Evolutionary conservation across 1,140 invertebrate genomes (phyloP).

Genomic region (Frieseomelitta varia): DNA sequence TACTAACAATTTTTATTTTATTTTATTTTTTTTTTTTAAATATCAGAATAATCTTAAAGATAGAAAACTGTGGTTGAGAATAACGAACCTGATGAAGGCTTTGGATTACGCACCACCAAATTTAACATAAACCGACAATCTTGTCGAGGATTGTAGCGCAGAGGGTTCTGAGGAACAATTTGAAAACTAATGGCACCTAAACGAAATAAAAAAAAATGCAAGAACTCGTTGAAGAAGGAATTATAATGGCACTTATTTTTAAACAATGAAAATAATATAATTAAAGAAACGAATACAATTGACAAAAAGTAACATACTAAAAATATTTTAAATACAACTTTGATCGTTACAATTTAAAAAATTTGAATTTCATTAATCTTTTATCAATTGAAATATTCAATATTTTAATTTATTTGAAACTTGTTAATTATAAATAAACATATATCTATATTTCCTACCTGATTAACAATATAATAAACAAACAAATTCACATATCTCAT

Average conservation of each 20-base stretch:
- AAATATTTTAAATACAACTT: not conserved
- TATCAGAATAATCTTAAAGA: constrained; percentile 72
- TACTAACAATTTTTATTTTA: constrained; percentile 63
- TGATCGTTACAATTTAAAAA: not conserved
- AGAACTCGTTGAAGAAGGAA: not conserved
- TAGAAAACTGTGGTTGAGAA: constrained; percentile 70
- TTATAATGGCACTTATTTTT: constrained; percentile 26
- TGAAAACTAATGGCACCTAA: constrained; percentile 31
- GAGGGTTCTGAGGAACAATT: constrained; percentile 22
- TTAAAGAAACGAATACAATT: not conserved
- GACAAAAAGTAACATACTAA: not conserved
- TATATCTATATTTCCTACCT: not conserved
- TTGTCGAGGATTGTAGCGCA: constrained; percentile 14
- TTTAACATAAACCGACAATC: constrained; percentile 35
- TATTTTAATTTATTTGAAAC: no score
- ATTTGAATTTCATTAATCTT: not conserved
- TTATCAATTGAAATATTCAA: not conserved
- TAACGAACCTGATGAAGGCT: constrained; percentile 66
- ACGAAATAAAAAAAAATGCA: not conserved
- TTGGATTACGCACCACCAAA: constrained; percentile 57
- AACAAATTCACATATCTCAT: not conserved
- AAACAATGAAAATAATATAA: not conserved
- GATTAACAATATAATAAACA: not conserved
- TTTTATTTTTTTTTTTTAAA: constrained; percentile 48
- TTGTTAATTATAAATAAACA: not conserved